A percentile compares a stretch with the other conserved stretches of the same genome.
Conservation (phyloP, 1,140 invertebrate genomes). For the Lanistes nyassanus region DNA sequence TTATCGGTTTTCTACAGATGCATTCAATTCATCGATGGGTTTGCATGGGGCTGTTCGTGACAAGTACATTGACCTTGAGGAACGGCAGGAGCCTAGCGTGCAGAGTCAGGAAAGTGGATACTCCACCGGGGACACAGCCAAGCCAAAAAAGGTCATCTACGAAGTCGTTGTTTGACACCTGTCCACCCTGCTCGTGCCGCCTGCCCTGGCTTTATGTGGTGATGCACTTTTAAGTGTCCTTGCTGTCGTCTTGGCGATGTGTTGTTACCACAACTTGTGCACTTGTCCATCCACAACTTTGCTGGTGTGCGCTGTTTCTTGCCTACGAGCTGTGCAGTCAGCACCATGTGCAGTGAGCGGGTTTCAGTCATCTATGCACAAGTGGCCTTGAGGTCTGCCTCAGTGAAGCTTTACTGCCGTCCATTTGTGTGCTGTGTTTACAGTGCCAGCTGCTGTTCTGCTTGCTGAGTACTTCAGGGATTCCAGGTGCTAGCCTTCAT, state of each 20-base stretch:
- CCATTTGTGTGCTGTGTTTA: too few species aligned
- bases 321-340: not conserved
- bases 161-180: constrained; percentile 53
- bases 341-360: too few species aligned
- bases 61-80: constrained; percentile 50
- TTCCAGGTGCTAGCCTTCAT: too few species aligned
- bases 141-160: constrained; percentile 65
- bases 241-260: not conserved
- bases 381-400: too few species aligned
- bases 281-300: not conserved
- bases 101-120: constrained; percentile 51
- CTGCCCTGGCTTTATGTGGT: constrained; percentile 19
- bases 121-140: constrained; percentile 49
- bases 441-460: too few species aligned
- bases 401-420: too few species aligned
- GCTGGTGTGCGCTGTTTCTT: constrained; percentile 21
- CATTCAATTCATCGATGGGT: too few species aligned
- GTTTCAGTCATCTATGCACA: too few species aligned
- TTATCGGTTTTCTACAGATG: too few species aligned
- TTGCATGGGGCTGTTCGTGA: constrained; percentile 18
- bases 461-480: too few species aligned
- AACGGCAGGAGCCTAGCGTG: constrained; percentile 45
- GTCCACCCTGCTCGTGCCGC: constrained; percentile 22
- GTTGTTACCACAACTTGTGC: constrained; percentile 1
- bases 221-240: constrained; percentile 10